These are phyloP conservation scores for Taenioides sp. DNA, from an alignment of 2,797 vertebrate species.

Conservation along the genomic window DNA sequence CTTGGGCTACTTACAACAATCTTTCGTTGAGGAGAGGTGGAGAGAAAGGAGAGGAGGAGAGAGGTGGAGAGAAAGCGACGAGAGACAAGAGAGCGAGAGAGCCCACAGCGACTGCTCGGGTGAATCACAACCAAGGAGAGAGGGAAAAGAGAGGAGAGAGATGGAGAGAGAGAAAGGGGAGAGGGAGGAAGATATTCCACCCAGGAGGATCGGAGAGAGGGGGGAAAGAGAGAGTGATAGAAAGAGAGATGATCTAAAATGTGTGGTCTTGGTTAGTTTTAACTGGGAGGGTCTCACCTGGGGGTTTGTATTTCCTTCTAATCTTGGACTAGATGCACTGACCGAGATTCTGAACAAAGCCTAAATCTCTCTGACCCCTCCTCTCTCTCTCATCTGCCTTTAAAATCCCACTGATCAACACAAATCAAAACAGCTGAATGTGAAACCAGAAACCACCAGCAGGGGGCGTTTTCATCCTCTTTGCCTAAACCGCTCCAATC, in stretches of 20 bases:
- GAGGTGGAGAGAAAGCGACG: background rate
- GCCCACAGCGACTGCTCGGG: too few species aligned
- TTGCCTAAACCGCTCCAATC: slow-evolving; percentile 31
- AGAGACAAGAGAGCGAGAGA: background rate
- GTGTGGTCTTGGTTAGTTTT: too few species aligned
- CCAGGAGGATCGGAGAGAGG: background rate
- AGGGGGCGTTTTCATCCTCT: slow-evolving; percentile 54
- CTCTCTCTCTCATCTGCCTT: background rate
- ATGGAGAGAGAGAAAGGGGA: too few species aligned
- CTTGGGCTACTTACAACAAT: too few species aligned
- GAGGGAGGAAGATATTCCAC: background rate
- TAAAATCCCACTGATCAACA: background rate
- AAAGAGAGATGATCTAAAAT: background rate
- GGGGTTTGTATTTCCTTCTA: too few species aligned
- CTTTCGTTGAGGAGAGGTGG: too few species aligned
- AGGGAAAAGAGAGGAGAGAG: too few species aligned
- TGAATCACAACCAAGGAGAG: too few species aligned
- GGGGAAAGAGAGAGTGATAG: background rate
- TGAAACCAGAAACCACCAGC: slow-evolving; percentile 28
- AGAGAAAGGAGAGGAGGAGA: background rate
- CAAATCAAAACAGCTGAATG: background rate
- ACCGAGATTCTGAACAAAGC: too few species aligned
- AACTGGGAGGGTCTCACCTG: too few species aligned
- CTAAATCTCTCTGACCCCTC: too few species aligned
- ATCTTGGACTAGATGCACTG: too few species aligned